Percentiles rank a stretch among this genome's conserved stretches.
phyloP scores from a whole-genome alignment of 2,888 invertebrate species.

The Pristionchus fissidentatus region DNA sequence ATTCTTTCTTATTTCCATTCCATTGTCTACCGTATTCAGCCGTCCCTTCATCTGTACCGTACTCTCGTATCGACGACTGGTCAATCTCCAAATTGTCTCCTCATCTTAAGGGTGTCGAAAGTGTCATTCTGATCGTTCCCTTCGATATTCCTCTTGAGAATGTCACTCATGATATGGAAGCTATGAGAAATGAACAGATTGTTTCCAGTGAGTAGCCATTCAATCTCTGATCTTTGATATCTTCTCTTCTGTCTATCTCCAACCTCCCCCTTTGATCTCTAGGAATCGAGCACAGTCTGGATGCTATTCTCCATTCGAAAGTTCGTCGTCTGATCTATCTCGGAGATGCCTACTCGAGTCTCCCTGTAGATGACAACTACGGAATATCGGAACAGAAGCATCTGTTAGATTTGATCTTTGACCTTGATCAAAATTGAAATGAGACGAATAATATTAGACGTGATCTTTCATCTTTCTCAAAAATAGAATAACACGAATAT shows the following conservation, averaged over 20 bases:
- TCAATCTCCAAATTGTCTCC: neutral
- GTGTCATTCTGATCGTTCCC: conserved; percentile 32
- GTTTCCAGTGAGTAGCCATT: neutral
- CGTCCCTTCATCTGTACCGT: neutral
- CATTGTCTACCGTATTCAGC: conserved; percentile 18
- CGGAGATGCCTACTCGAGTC: conserved; percentile 70
- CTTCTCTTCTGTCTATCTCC: neutral
- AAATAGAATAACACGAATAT: neutral
- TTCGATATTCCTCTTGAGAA: conserved; percentile 33
- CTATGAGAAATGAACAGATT: neutral
- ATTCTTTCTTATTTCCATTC: neutral
- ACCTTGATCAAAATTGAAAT: too few species aligned
- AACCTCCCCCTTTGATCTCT: neutral
- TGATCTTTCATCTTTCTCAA: too few species aligned
- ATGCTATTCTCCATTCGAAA: conserved; percentile 58
- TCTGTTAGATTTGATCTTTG: neutral
- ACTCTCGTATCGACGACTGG: conserved; percentile 33
- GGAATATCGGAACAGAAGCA: conserved; percentile 69
- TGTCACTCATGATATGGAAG: neutral
- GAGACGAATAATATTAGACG: too few species aligned
- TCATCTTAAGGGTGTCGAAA: neutral
- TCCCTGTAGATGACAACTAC: conserved; percentile 72
- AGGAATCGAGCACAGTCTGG: conserved; percentile 53
- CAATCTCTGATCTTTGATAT: neutral
- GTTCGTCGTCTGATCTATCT: conserved; percentile 67